Conservation (phyloP, 1,140 invertebrate genomes). For the Euborellia annulipes region DNA sequence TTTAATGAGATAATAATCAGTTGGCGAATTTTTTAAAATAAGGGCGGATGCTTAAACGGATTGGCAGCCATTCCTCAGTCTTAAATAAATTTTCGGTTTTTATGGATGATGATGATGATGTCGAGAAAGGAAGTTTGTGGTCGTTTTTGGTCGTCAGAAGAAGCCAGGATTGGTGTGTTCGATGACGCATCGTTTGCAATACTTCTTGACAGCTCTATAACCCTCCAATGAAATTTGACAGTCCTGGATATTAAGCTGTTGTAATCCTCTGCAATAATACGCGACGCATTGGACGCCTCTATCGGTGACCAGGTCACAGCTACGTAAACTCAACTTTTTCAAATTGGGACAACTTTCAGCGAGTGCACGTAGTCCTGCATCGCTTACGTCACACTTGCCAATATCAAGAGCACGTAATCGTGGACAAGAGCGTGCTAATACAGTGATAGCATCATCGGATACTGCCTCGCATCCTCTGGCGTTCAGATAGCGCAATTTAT, state of each 20-base stretch:
- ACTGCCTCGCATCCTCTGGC: conserved; percentile 81
- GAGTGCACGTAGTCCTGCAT: conserved; percentile 64
- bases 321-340: conserved; percentile 74
- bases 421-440: conserved; percentile 66
- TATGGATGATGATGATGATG: too few species aligned
- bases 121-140: too few species aligned
- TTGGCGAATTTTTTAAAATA: too few species aligned
- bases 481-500: conserved; percentile 79
- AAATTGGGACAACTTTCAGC: conserved; percentile 79
- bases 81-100: too few species aligned
- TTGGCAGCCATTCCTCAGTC: too few species aligned
- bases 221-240: conserved; percentile 74
- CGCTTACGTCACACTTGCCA: conserved; percentile 84
- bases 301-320: conserved; percentile 78
- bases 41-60: too few species aligned
- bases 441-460: conserved; percentile 73
- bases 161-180: conserved; percentile 90
- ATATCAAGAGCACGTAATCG: conserved; percentile 71
- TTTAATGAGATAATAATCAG: too few species aligned
- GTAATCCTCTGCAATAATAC: conserved; percentile 62
- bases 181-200: conserved; percentile 79
- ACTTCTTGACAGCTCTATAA: conserved; percentile 78
- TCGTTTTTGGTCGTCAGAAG: conserved; percentile 36
- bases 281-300: conserved; percentile 71
- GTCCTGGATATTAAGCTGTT: conserved; percentile 83